phyloP scores from a whole-genome alignment of 2,888 invertebrate species.

The Diloba caeruleocephala region DNA sequence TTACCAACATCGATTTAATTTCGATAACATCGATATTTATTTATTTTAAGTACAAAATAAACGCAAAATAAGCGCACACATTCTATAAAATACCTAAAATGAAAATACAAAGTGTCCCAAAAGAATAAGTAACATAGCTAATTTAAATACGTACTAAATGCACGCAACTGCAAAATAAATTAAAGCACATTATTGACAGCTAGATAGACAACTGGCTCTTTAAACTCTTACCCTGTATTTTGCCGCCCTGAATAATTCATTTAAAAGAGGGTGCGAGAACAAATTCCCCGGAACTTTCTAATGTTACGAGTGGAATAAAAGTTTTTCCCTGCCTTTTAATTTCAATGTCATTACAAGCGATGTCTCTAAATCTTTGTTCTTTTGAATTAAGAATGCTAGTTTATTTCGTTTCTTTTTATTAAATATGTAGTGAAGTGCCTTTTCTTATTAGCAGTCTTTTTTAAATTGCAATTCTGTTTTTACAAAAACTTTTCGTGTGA shows the following conservation, averaged over 20 bases:
- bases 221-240: slow-evolving; percentile 71
- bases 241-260: slow-evolving; percentile 76
- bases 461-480: too few species aligned
- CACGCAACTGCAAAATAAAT: slow-evolving; percentile 65
- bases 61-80: too few species aligned
- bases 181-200: slow-evolving; percentile 77
- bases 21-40: too few species aligned
- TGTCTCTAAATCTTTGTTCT: slow-evolving; percentile 50
- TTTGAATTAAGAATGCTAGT: slow-evolving; percentile 26
- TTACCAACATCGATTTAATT: too few species aligned
- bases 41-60: too few species aligned
- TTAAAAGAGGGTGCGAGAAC: slow-evolving; percentile 73
- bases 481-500: too few species aligned
- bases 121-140: slow-evolving; percentile 2
- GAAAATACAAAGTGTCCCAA: slow-evolving; percentile 4
- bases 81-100: too few species aligned
- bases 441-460: not conserved
- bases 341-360: slow-evolving; percentile 61
- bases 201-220: slow-evolving; percentile 71
- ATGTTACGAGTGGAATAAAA: slow-evolving; percentile 65
- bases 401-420: slow-evolving; percentile 14
- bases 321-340: slow-evolving; percentile 62
- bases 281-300: slow-evolving; percentile 67
- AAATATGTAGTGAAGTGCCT: not conserved
- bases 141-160: slow-evolving; percentile 44